A percentile compares a stretch with the other conserved stretches of the same genome.
Conservation (phyloP, 2,113 vertebrate genomes). For the Engraulis encrasicolus region DNA sequence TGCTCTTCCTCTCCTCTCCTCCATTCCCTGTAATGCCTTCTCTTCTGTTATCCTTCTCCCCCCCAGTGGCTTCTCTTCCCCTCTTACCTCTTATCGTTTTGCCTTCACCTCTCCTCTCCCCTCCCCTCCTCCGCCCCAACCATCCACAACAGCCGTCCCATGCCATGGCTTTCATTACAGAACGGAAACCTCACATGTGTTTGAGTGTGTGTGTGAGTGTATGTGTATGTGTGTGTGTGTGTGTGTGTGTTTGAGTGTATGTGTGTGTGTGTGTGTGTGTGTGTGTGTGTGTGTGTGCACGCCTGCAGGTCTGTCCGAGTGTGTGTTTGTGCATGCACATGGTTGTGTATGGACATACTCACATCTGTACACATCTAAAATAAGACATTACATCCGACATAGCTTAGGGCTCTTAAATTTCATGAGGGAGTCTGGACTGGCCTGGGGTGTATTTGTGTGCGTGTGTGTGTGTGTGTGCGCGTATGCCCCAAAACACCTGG, state of each 20-base stretch:
- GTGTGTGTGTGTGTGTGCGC: background rate
- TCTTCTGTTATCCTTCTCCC: no score
- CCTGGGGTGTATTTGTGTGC: background rate
- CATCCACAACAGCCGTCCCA: background rate
- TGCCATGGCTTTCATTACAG: slow-evolving; percentile 18
- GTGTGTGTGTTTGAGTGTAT: background rate
- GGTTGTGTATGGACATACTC: background rate
- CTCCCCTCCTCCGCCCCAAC: background rate
- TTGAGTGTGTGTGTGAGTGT: background rate
- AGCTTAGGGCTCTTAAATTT: background rate
- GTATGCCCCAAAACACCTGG: background rate
- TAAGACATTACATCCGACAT: slow-evolving; percentile 4
- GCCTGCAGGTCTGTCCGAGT: no score
- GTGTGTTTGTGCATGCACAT: background rate
- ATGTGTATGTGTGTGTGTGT: background rate
- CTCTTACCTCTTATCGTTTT: no score
- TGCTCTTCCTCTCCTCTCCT: background rate
- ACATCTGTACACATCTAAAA: background rate
- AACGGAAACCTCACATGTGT: background rate
- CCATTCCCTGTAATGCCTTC: no score
- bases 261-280: background rate
- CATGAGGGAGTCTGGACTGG: background rate
- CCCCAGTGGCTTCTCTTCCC: no score
- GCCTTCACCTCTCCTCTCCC: no score
- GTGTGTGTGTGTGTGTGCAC: background rate